Evolutionary conservation across 2,113 vertebrate genomes (phyloP).

Genomic region (Polyodon spathula): DNA sequence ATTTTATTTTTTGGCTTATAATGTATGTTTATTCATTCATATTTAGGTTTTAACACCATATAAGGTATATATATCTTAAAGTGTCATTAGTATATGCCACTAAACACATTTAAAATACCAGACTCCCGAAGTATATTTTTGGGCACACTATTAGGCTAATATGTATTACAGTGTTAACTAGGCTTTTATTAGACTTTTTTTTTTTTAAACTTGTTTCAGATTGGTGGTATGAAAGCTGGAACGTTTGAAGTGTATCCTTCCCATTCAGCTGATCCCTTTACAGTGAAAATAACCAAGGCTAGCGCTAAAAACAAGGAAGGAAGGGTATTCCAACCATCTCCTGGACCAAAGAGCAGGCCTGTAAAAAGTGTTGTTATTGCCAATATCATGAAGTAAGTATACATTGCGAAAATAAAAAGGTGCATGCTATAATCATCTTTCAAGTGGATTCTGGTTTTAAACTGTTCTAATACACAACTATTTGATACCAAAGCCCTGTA

Average conservation of each 20-base stretch:
- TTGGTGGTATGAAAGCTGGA: conserved; percentile 73
- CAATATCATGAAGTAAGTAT: conserved; percentile 64
- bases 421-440: neutral
- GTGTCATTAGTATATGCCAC: too few relatives aligned
- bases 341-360: conserved; percentile 64
- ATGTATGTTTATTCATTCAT: too few relatives aligned
- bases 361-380: conserved; percentile 58
- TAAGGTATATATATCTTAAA: too few relatives aligned
- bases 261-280: conserved; percentile 55
- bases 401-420: neutral
- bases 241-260: conserved; percentile 64
- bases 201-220: conserved; percentile 32
- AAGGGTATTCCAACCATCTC: conserved; percentile 53
- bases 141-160: too few relatives aligned
- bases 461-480: too few relatives aligned
- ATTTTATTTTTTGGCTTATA: too few relatives aligned
- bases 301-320: conserved; percentile 20
- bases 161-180: neutral
- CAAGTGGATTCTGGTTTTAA: too few relatives aligned
- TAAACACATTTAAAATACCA: too few relatives aligned
- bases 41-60: too few relatives aligned
- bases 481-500: too few relatives aligned
- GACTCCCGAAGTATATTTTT: too few relatives aligned
- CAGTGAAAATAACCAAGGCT: conserved; percentile 22
- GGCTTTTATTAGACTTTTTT: neutral